Base-by-base conservation (phyloP, 1,140 invertebrate species). In the Scaptomyza hsui region DNA sequence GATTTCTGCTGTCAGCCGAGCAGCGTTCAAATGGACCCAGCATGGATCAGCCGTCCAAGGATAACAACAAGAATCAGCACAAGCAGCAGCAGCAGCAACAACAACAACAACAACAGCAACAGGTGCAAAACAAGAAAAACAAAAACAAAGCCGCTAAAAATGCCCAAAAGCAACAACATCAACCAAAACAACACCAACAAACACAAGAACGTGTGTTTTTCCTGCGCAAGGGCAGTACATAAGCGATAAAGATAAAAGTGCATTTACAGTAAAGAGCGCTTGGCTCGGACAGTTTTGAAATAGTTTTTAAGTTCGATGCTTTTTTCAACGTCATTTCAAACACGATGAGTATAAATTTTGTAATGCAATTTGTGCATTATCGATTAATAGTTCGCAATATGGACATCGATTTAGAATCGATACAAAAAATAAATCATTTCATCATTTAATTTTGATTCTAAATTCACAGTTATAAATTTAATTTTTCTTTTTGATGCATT, bases 1-100 rank as follows among this genome's bases (percentile, higher is more conserved):
- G 82, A 0, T 90, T 91, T 37, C 41, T 91, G 2, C 57, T 69
- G 0, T 81, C 78, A 1, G 67, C 60, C 1, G 89, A 77, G n/a
- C 70, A 77, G 18, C 41, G 44, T 0, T 55, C 44, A 9, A 55
- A 78, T 26, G 48, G 44, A n/a, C 52, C 57, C 1, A 78, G 41
- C 39, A 45, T 67, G 4, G 60, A 75, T 4, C 41, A 24, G 21
- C 18, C 51, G 0, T 15, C 47, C 24, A 55, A 32, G 6, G 57
- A 41, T 16, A 75, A 18, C 18, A 73, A 57, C 19, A 47, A 13
- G 18, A 70, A 64, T 21, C 55, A 60, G 24, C 67, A 42, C 26
- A 47, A 68, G 7, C 57, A 65, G 15, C 47, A 41, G n/a, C 65
- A 49, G 16, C 47, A 64, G 2, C 72, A 63, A 4, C 55, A 65